Conservation (phyloP, 1,140 invertebrate genomes). For the Pseudomyrmex flavicornis region DNA sequence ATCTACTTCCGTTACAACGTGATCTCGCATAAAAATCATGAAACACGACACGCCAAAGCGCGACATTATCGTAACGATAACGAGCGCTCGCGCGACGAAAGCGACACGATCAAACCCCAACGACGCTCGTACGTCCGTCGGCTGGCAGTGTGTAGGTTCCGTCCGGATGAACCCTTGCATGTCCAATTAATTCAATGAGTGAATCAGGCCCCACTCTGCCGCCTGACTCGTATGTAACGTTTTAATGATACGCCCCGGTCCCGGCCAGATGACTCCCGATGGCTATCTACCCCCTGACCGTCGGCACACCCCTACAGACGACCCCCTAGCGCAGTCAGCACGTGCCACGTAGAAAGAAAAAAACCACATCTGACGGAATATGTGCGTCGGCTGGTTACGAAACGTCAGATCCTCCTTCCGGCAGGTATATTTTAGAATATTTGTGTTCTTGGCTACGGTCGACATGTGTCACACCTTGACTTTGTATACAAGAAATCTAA, state of each 20-base stretch:
- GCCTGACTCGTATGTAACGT: slow-evolving; percentile 74
- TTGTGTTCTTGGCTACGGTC: neutral
- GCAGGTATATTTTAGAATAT: slow-evolving; percentile 37
- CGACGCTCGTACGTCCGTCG: slow-evolving; percentile 43
- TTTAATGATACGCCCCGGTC: slow-evolving; percentile 81
- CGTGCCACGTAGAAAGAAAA: slow-evolving; percentile 75
- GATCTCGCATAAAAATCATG: slow-evolving; percentile 7
- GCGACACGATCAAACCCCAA: slow-evolving; percentile 44
- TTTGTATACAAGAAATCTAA: neutral
- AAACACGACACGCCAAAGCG: slow-evolving; percentile 24
- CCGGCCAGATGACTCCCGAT: slow-evolving; percentile 83
- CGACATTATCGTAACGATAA: slow-evolving; percentile 51
- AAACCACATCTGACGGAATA: slow-evolving; percentile 81
- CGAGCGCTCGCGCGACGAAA: slow-evolving; percentile 45
- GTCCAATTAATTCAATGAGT: slow-evolving; percentile 82
- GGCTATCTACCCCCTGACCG: slow-evolving; percentile 83
- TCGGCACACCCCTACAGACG: slow-evolving; percentile 75
- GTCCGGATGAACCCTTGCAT: slow-evolving; percentile 69
- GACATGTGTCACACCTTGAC: neutral
- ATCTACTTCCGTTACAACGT: neutral
- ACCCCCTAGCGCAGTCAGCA: slow-evolving; percentile 76
- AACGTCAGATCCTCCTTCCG: slow-evolving; percentile 60
- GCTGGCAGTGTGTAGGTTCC: slow-evolving; percentile 43
- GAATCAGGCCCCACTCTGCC: slow-evolving; percentile 74
- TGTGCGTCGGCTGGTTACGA: slow-evolving; percentile 69